Conservation (phyloP, 2,888 invertebrate species). For the Machimus rusticus region DNA sequence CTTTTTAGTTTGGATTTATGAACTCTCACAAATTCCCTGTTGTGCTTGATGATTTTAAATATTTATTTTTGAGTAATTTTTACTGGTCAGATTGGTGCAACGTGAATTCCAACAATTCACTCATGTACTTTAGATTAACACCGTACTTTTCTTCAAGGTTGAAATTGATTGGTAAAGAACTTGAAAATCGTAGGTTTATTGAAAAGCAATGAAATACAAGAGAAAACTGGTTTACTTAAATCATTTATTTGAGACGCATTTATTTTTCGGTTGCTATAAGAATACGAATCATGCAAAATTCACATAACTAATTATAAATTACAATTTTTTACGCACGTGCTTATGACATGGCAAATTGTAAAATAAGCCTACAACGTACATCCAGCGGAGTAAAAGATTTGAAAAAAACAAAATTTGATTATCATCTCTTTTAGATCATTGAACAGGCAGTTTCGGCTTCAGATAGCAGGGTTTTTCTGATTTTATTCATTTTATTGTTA, state of each 20-base stretch:
- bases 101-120: neutral
- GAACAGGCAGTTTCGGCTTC: no score
- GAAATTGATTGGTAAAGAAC: neutral
- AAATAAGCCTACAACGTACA: no score
- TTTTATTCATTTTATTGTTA: no score
- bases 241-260: neutral
- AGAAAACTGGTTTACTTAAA: neutral
- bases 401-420: no score
- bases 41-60: neutral
- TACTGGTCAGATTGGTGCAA: neutral
- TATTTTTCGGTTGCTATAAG: neutral
- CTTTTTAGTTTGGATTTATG: neutral
- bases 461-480: no score
- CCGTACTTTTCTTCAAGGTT: neutral
- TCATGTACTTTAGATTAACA: neutral
- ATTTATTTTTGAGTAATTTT: neutral
- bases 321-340: no score
- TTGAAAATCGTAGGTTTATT: neutral
- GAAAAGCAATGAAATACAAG: neutral
- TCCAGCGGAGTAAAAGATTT: no score
- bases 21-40: neutral
- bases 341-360: no score
- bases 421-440: no score
- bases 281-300: no score
- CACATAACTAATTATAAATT: no score